phyloP scores from a whole-genome alignment of 2,797 vertebrate genomes.

The Setipinna tenuifilis region DNA sequence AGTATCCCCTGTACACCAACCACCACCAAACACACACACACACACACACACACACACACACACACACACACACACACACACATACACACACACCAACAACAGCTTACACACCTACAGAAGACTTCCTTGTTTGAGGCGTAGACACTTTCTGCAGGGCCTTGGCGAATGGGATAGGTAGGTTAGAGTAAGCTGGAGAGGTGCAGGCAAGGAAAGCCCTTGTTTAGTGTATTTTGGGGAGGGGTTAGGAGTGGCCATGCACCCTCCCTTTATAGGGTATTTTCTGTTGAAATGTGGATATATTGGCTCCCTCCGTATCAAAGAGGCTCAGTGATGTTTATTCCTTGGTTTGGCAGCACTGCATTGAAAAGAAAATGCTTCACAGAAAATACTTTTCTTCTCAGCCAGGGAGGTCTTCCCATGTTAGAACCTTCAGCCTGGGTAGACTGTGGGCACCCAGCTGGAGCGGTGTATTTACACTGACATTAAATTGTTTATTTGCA shows the following conservation, averaged over 20 bases:
- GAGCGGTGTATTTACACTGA: neutral
- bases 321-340: too few species aligned
- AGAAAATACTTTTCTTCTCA: too few species aligned
- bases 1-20: conserved; percentile 34
- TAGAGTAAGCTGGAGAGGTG: neutral
- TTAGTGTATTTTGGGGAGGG: neutral
- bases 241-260: neutral
- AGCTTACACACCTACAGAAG: conserved; percentile 38
- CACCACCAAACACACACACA: too few species aligned
- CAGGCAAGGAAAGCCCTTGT: neutral
- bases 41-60: conserved; percentile 43
- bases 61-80: too few species aligned
- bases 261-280: too few species aligned
- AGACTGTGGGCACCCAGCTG: neutral
- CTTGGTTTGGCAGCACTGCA: too few species aligned
- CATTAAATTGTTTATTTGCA: neutral
- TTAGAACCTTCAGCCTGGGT: neutral
- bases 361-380: too few species aligned
- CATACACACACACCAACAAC: too few species aligned
- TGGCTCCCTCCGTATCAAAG: too few species aligned
- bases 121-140: conserved; percentile 60
- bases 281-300: too few species aligned
- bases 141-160: conserved; percentile 61
- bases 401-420: neutral
- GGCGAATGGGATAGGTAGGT: conserved; percentile 56